Conservation (phyloP, 2,113 vertebrate species). For the Psophia crepitans region DNA sequence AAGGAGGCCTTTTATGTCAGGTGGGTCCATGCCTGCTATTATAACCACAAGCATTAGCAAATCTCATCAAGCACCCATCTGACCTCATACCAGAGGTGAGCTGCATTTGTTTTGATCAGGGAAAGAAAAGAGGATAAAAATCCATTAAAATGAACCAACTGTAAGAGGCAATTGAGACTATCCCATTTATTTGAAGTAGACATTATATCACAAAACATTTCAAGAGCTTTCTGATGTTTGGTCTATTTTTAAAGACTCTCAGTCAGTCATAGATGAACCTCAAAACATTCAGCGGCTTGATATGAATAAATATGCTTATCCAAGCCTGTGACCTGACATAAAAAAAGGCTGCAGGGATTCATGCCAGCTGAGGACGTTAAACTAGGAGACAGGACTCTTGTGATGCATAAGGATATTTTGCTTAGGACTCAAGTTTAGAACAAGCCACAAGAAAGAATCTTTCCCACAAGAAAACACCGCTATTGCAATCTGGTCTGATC, state of each 20-base stretch:
- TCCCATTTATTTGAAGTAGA: conserved; percentile 20
- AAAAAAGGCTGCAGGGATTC: conserved; percentile 9
- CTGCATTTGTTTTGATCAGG: conserved; percentile 3
- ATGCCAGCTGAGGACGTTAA: conserved; percentile 18
- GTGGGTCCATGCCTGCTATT: background rate
- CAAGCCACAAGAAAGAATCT: background rate
- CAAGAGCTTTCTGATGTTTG: conserved; percentile 1
- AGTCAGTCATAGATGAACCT: conserved; percentile 46
- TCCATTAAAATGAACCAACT: conserved; percentile 15
- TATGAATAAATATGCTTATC: conserved; percentile 34
- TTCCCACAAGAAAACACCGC: background rate
- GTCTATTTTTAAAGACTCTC: conserved; percentile 48
- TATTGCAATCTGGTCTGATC: background rate
- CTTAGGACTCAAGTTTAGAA: background rate
- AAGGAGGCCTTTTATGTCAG: background rate
- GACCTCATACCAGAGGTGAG: conserved; percentile 22
- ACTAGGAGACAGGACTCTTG: background rate
- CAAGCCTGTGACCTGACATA: conserved; percentile 31
- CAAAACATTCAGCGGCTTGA: conserved; percentile 9
- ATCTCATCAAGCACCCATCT: background rate
- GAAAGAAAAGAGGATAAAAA: conserved; percentile 54
- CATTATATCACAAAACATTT: conserved; percentile 9
- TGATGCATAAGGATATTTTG: background rate
- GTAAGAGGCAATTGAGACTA: background rate
- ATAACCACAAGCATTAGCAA: background rate